These are phyloP conservation scores for Coilia nasus DNA, from an alignment of 2,797 vertebrate genomes.

Conservation along the genomic window DNA sequence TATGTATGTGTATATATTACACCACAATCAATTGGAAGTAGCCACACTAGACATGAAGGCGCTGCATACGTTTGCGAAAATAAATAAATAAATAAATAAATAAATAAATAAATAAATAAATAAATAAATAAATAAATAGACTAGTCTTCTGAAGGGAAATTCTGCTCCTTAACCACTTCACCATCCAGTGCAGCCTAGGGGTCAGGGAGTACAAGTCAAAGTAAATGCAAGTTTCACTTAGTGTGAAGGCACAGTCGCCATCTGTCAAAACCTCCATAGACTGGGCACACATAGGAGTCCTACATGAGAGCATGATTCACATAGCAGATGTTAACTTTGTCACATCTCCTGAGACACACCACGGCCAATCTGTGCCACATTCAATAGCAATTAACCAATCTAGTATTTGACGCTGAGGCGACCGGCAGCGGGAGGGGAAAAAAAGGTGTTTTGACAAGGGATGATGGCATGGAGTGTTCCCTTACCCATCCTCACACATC, in stretches of 20 bases:
- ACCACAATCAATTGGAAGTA: too few relatives aligned
- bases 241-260: not conserved
- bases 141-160: too few relatives aligned
- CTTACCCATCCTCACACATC: not conserved
- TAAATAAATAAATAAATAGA: too few relatives aligned
- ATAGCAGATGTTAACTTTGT: not conserved
- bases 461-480: not conserved
- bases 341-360: not conserved
- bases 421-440: not conserved
- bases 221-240: not conserved
- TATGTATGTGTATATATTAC: too few relatives aligned
- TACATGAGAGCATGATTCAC: not conserved
- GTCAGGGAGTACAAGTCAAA: not conserved
- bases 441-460: constrained; percentile 5
- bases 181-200: not conserved
- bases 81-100: too few relatives aligned
- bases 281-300: not conserved
- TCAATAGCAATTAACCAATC: not conserved
- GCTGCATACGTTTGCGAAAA: too few relatives aligned
- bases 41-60: too few relatives aligned
- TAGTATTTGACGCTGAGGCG: not conserved
- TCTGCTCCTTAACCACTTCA: too few relatives aligned
- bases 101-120: too few relatives aligned
- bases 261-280: not conserved
- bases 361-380: not conserved